phyloP scores from a whole-genome alignment of 2,797 vertebrate genomes.

The Gallinago nigripennis region DNA sequence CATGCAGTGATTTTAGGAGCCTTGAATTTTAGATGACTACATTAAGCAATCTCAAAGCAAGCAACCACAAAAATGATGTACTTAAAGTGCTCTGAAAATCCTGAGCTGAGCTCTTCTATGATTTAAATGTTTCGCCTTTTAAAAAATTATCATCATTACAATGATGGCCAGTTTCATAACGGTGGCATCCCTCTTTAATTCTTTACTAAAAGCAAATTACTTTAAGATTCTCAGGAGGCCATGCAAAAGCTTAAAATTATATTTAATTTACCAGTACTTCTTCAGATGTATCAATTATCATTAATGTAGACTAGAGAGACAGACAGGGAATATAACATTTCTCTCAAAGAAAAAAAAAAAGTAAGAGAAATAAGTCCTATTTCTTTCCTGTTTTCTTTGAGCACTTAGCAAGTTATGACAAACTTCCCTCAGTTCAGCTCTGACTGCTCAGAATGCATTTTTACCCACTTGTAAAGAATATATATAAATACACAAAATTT shows the following conservation, averaged over 20 bases:
- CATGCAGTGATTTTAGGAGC: conserved; percentile 61
- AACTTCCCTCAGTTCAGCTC: not conserved
- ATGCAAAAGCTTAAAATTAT: not conserved
- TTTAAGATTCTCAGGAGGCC: not conserved
- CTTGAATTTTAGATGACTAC: conserved; percentile 63
- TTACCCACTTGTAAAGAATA: not conserved
- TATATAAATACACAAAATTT: not conserved
- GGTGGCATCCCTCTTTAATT: not conserved
- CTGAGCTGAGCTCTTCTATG: conserved; percentile 47
- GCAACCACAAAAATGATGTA: conserved; percentile 49
- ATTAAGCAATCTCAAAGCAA: conserved; percentile 60
- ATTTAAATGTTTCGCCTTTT: conserved; percentile 35
- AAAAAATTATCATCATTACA: conserved; percentile 42
- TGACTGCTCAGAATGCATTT: not conserved
- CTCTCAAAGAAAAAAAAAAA: not conserved
- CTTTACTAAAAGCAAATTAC: conserved; percentile 40
- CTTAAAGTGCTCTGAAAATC: conserved; percentile 47
- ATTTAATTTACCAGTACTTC: conserved; percentile 39
- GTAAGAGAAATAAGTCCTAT: not conserved
- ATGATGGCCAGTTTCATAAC: not conserved
- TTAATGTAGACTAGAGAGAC: not conserved
- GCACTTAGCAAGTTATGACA: not conserved
- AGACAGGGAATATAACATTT: not conserved
- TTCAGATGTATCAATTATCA: conserved; percentile 19
- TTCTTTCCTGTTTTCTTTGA: not conserved